These are phyloP conservation scores for Chascanopsetta lugubris DNA, from an alignment of 2,113 vertebrate genomes.

Conservation along the genomic window DNA sequence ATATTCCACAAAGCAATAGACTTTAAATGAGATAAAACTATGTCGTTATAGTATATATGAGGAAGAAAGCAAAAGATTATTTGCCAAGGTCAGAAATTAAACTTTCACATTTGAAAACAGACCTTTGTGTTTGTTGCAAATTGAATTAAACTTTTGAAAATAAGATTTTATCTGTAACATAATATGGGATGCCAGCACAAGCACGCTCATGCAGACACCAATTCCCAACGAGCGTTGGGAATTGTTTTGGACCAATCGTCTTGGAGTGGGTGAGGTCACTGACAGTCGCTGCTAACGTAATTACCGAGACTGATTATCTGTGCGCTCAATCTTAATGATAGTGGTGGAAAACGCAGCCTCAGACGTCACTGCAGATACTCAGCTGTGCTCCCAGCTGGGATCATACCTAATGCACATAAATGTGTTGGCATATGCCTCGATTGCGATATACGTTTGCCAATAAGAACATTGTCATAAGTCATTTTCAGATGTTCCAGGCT, in stretches of 20 bases:
- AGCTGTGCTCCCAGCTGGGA: slow-evolving; percentile 6
- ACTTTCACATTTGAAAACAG: background rate
- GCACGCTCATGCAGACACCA: background rate
- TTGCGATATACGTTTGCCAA: slow-evolving; percentile 6
- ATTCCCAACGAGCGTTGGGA: background rate
- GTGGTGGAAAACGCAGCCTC: slow-evolving; percentile 30
- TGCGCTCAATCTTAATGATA: slow-evolving; percentile 52
- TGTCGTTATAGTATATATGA: too few species aligned
- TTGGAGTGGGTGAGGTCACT: slow-evolving; percentile 37
- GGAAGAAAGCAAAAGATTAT: background rate
- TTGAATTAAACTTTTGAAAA: background rate
- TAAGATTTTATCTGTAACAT: background rate
- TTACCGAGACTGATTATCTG: slow-evolving; percentile 53
- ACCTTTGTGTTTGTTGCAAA: background rate
- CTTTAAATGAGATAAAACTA: too few species aligned
- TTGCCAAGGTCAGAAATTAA: background rate
- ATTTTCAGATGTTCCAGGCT: slow-evolving; percentile 1
- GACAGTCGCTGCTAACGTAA: slow-evolving; percentile 56
- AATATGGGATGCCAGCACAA: background rate
- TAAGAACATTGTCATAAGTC: slow-evolving; percentile 5
- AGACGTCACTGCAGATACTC: slow-evolving; percentile 23
- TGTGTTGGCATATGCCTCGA: slow-evolving; percentile 6
- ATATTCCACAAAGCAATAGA: too few species aligned
- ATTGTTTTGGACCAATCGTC: slow-evolving; percentile 32
- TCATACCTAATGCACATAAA: slow-evolving; percentile 2